phyloP scores from a whole-genome alignment of 2,888 invertebrate species.

The Diogma glabrata region DNA sequence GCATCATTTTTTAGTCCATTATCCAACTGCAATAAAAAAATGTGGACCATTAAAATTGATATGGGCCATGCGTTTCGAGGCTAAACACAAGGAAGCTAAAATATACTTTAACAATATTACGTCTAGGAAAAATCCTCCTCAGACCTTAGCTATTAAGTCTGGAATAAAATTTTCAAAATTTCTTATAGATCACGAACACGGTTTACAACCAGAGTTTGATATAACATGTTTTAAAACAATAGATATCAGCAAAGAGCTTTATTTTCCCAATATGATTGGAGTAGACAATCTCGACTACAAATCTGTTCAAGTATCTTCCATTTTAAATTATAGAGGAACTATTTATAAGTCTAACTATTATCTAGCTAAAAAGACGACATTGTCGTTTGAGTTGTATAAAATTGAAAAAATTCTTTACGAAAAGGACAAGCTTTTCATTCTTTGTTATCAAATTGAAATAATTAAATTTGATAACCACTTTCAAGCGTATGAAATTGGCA shows the following conservation, averaged over 20 bases:
- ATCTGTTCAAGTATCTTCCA: slow-evolving; percentile 3
- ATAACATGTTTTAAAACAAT: not conserved
- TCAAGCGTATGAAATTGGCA: slow-evolving; percentile 10
- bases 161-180: not conserved
- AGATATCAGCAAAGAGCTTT: not conserved
- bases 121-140: too few relatives aligned
- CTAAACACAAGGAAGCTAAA: too few relatives aligned
- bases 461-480: slow-evolving; percentile 10
- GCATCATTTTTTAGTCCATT: too few relatives aligned
- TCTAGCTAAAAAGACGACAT: slow-evolving; percentile 3
- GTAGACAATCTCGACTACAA: slow-evolving; percentile 3
- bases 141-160: not conserved
- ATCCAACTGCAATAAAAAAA: too few relatives aligned
- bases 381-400: slow-evolving; percentile 13
- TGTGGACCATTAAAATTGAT: too few relatives aligned
- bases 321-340: slow-evolving; percentile 12
- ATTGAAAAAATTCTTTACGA: slow-evolving; percentile 11
- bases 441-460: slow-evolving; percentile 9
- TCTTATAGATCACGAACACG: not conserved
- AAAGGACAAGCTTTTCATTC: slow-evolving; percentile 7
- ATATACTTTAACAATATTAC: too few relatives aligned
- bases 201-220: not conserved
- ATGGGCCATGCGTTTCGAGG: too few relatives aligned
- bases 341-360: slow-evolving; percentile 12
- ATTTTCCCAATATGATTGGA: slow-evolving; percentile 9